These are phyloP conservation scores for Yponomeuta sedellus DNA, from an alignment of 2,888 invertebrate species.

Conservation along the genomic window DNA sequence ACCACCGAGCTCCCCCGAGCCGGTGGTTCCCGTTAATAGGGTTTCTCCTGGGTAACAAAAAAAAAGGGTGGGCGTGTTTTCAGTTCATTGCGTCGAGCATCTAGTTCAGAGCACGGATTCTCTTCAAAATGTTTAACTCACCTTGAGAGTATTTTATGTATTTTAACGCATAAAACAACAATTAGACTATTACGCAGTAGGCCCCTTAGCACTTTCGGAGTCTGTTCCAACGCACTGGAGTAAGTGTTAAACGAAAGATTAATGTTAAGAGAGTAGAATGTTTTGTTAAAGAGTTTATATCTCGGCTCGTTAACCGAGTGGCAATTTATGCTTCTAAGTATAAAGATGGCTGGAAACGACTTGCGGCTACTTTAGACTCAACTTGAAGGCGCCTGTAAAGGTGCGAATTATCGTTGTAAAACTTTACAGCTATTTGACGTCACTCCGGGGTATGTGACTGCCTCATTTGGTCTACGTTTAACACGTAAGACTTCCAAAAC, in stretches of 20 bases:
- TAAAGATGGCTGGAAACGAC: not conserved
- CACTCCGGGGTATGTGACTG: no score
- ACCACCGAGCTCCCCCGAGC: no score
- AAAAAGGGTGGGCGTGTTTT: no score
- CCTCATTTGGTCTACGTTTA: no score
- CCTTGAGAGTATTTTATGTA: no score
- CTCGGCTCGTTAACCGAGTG: not conserved
- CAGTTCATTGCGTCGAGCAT: no score
- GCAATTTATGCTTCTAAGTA: not conserved
- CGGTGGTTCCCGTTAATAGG: no score
- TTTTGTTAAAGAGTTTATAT: slow-evolving; percentile 4
- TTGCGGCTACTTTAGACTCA: not conserved
- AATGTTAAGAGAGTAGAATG: slow-evolving; percentile 3
- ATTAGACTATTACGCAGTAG: not conserved
- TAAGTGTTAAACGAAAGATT: not conserved
- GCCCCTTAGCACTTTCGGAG: not conserved
- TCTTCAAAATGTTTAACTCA: no score
- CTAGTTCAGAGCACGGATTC: no score
- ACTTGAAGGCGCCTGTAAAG: not conserved
- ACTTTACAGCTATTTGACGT: not conserved
- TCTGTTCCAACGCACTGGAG: slow-evolving; percentile 2
- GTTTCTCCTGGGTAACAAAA: no score
- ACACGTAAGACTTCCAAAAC: no score
- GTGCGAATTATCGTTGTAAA: not conserved
- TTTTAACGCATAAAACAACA: no score